These are phyloP conservation scores for Eumaeus atala DNA, from an alignment of 1,140 invertebrate species.

Conservation along the genomic window DNA sequence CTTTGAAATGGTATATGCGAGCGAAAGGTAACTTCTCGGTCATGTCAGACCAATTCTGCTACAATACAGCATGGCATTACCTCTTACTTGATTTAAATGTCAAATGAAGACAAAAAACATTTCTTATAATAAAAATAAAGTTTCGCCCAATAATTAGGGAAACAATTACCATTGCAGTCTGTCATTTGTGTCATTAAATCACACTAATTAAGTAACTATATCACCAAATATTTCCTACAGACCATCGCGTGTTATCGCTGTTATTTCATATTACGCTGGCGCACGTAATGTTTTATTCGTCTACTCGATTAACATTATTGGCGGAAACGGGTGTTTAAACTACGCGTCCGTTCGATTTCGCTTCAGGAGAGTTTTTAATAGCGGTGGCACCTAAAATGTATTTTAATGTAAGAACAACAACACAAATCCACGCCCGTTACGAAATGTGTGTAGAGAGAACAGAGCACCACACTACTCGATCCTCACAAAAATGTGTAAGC, in stretches of 20 bases:
- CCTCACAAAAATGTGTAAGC: no score
- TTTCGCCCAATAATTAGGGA: slow-evolving; percentile 7
- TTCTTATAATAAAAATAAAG: neutral
- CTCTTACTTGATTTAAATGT: no score
- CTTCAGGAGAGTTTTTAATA: neutral
- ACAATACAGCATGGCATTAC: no score
- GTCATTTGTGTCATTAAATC: slow-evolving; percentile 4
- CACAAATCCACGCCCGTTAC: no score
- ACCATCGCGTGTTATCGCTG: slow-evolving; percentile 3
- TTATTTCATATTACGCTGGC: neutral
- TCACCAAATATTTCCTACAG: slow-evolving; percentile 2
- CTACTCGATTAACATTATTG: neutral
- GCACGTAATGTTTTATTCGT: neutral
- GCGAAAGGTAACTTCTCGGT: no score
- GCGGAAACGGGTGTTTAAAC: slow-evolving; percentile 2
- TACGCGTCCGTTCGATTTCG: slow-evolving; percentile 3
- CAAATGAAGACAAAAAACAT: no score
- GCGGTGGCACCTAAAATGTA: no score
- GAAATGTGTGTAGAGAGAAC: no score
- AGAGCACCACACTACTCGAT: no score
- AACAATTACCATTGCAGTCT: neutral
- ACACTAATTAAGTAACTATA: slow-evolving; percentile 2
- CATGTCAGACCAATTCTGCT: no score
- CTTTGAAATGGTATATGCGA: no score
- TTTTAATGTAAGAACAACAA: no score